Conservation (phyloP, 37 sponge, comb jelly and placozoan species). For the Geodia barretti region DNA sequence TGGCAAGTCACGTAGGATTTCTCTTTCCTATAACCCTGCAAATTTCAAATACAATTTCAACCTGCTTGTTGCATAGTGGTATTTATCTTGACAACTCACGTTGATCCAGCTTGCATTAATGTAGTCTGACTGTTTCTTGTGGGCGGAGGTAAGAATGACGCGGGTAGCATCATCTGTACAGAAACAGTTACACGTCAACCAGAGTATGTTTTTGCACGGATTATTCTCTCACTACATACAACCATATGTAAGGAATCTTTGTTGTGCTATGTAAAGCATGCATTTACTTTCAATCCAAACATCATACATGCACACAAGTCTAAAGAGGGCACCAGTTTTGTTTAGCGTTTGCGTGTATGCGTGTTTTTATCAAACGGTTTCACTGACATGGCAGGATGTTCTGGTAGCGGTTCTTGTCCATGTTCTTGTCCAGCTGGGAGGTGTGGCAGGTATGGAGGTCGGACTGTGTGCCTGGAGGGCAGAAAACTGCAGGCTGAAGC, state of each 20-base stretch:
- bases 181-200: no score
- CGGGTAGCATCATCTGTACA: slow-evolving; percentile 32
- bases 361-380: no score
- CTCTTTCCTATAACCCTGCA: slow-evolving; percentile 8
- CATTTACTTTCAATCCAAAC: no score
- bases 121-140: slow-evolving; percentile 11
- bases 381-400: slow-evolving; percentile 37
- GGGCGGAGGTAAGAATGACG: not conserved
- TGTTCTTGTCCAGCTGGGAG: not conserved
- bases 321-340: no score
- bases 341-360: no score
- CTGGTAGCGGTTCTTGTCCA: slow-evolving; percentile 21
- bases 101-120: slow-evolving; percentile 37
- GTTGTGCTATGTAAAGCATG: no score
- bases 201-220: no score
- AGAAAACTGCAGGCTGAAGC: slow-evolving; percentile 3
- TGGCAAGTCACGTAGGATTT: slow-evolving; percentile 6
- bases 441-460: not conserved
- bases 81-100: slow-evolving; percentile 20
- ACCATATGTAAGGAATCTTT: no score
- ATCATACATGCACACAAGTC: no score
- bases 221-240: no score
- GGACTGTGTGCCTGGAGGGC: not conserved
- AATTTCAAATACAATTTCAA: not conserved
- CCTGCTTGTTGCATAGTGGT: not conserved